Evolutionary conservation across 2,113 vertebrate genomes (phyloP), one percentile per base, ranked within the genome.

Genomic region (Myrmecobius fasciatus): DNA sequence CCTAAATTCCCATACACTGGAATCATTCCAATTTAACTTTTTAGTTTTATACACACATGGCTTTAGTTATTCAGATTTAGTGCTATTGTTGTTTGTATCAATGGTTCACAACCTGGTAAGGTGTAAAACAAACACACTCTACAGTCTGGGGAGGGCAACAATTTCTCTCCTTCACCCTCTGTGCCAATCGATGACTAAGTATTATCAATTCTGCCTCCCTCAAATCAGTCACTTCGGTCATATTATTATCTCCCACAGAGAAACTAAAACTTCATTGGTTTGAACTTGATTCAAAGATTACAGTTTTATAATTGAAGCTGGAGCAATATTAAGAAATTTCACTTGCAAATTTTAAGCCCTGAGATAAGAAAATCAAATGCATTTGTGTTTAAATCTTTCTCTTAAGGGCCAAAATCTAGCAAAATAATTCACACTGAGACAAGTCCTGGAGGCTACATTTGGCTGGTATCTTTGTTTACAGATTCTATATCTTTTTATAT

Each of bases 241-340:
- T 14, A n/a, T 67, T 36, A 36, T 67, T 36, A 17, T 67, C 60
- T 67, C 60, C 60, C 20, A 67, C n/a, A 75, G 60, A n/a, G 60
- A 75, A n/a, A 5, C 60, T 75, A 17, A n/a, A 75, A 75, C n/a
- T 75, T 20, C 60, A 75, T 4, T 20, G 28, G 11, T 14, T 67
- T 36, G 7, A 94, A 83, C 93, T 91, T 95, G 43, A 54, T 48
- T 91, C 4, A 75, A 56, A 24, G 1, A 91, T 94, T 53, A 22
- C 1, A 91, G 46, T 49, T 92, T 0, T 7, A 0, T 89, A 89
- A 52, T 53, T 94, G 56, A 47, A 56, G 25, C 28, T 26, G 3
- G 43, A 92, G 36, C 43, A 93, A 52, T 91, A 26, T 90, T 56
- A 25, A 52, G 0, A 83, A 25, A 83, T 53, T n/a, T 52, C 60